Conservation (phyloP, 2,888 invertebrate genomes). For the Xestia rhomboidea region DNA sequence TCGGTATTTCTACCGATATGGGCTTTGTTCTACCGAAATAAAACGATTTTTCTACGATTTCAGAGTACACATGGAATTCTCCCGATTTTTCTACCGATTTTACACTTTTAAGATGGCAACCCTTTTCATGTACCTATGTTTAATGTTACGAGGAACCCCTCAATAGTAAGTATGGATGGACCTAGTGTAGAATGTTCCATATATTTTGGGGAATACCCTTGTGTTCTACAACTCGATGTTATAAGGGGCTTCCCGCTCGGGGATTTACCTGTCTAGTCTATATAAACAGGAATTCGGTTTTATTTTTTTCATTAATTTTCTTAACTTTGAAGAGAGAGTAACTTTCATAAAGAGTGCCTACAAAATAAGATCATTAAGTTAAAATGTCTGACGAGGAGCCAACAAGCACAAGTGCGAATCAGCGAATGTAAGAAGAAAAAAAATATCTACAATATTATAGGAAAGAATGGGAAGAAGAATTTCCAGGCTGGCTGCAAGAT, state of each 20-base stretch:
- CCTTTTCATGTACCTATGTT: not conserved
- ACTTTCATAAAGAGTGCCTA: not conserved
- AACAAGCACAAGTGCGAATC: slow-evolving; percentile 43
- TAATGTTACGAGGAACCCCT: slow-evolving; percentile 3
- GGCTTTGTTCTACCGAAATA: not conserved
- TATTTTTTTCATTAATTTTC: slow-evolving; percentile 23
- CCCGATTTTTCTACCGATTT: not conserved
- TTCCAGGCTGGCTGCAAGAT: not conserved
- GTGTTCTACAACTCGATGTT: too few species aligned
- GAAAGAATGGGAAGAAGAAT: slow-evolving; percentile 54
- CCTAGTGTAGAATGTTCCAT: not conserved
- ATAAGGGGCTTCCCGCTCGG: not conserved
- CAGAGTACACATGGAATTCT: slow-evolving; percentile 1
- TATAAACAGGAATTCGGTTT: slow-evolving; percentile 19
- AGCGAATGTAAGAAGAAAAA: slow-evolving; percentile 45
- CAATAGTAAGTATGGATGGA: not conserved
- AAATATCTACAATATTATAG: slow-evolving; percentile 52
- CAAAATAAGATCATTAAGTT: slow-evolving; percentile 11
- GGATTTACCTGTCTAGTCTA: not conserved
- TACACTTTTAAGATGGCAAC: not conserved
- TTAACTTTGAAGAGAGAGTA: slow-evolving; percentile 15
- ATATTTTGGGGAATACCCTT: not conserved
- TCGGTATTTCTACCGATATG: not conserved
- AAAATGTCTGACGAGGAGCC: slow-evolving; percentile 20
- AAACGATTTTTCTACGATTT: not conserved